These are phyloP conservation scores for Gorsachius magnificus DNA, from an alignment of 2,797 vertebrate species.

Conservation along the genomic window DNA sequence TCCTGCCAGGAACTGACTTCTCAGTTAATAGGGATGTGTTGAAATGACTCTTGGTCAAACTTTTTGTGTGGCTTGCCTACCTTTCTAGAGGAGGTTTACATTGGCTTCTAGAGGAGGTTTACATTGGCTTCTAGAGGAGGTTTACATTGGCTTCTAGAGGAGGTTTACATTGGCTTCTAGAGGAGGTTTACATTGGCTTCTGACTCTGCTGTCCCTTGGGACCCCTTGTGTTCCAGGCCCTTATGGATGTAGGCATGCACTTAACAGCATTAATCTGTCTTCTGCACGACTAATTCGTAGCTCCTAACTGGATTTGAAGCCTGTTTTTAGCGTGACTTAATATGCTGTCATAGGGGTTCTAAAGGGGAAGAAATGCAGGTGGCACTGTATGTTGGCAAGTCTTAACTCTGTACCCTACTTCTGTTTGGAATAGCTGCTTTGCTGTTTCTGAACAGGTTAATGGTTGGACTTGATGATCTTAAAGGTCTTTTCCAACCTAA, in stretches of 20 bases:
- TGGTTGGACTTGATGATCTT: too few species aligned
- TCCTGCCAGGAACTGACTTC: background rate
- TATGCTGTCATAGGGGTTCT: background rate
- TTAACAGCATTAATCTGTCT: background rate
- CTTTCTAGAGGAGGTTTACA: background rate
- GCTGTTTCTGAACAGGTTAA: background rate
- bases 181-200: background rate
- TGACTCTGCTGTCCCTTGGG: background rate
- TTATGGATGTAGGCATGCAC: background rate
- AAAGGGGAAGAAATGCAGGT: background rate
- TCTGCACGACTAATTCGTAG: background rate
- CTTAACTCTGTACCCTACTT: background rate
- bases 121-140: background rate
- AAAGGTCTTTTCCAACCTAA: too few species aligned
- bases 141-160: too few species aligned
- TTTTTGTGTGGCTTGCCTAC: background rate
- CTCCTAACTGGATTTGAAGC: background rate
- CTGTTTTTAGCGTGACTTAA: background rate
- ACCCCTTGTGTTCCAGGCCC: background rate
- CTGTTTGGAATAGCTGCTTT: background rate
- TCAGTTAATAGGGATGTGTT: background rate
- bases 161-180: background rate
- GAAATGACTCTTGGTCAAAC: background rate
- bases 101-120: background rate
- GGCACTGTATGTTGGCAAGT: background rate